phyloP scores from a whole-genome alignment of 1,140 invertebrate species.

The Diprion similis region DNA sequence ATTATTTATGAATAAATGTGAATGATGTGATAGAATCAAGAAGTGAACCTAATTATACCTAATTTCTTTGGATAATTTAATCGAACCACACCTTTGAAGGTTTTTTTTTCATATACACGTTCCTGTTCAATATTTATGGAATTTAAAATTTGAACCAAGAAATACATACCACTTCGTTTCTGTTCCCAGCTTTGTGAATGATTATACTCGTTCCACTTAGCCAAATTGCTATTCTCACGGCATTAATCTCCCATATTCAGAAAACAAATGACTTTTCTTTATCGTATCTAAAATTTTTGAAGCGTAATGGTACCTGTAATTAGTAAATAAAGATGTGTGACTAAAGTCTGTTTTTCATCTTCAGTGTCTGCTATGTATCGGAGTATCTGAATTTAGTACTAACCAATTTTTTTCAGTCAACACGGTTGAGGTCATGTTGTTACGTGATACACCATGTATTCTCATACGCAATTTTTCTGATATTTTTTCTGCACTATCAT shows the following conservation, averaged over 20 bases:
- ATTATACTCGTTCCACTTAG: not conserved
- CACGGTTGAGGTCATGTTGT: constrained; percentile 69
- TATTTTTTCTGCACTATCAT: constrained; percentile 71
- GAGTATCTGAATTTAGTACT: constrained; percentile 18
- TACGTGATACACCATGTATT: constrained; percentile 71
- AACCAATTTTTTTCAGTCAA: constrained; percentile 77
- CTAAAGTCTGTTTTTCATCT: constrained; percentile 18
- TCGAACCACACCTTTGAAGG: not conserved
- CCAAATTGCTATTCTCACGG: constrained; percentile 53
- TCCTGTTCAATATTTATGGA: not conserved
- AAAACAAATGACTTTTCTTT: constrained; percentile 82
- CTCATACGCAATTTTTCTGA: constrained; percentile 72
- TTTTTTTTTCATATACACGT: not conserved
- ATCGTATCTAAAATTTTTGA: constrained; percentile 83
- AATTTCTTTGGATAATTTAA: not conserved
- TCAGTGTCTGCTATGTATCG: constrained; percentile 23
- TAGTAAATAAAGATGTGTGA: not conserved
- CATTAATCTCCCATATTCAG: constrained; percentile 81
- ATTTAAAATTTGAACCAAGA: not conserved
- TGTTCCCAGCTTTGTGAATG: constrained; percentile 3
- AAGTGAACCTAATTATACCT: constrained; percentile 19
- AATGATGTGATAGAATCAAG: not conserved
- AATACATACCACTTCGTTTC: too few species aligned
- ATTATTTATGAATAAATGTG: constrained; percentile 9
- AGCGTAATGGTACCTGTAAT: constrained; percentile 76